phyloP scores from a whole-genome alignment of 2,888 invertebrate genomes.

The Eilema caniola region DNA sequence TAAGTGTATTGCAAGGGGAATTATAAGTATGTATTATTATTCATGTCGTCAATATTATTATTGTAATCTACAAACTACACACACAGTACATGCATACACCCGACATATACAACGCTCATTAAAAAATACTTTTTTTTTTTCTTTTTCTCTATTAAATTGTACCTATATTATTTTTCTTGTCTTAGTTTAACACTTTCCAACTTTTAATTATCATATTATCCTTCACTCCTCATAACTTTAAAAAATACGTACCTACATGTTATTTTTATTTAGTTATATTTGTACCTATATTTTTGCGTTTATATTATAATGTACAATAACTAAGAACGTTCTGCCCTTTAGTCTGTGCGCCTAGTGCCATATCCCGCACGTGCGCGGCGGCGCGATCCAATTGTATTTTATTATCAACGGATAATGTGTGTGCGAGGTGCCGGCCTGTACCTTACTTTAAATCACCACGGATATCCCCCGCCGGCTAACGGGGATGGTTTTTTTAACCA shows the following conservation, averaged over 20 bases:
- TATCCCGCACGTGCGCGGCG: slow-evolving; percentile 41
- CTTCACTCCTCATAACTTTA: too few relatives aligned
- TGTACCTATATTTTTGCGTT: background rate
- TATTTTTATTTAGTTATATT: background rate
- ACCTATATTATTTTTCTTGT: too few relatives aligned
- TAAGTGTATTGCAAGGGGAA: too few relatives aligned
- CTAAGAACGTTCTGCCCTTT: background rate
- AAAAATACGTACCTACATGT: background rate
- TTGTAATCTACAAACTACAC: too few relatives aligned
- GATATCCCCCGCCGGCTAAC: background rate
- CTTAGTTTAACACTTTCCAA: too few relatives aligned
- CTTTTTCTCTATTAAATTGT: too few relatives aligned
- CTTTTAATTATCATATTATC: too few relatives aligned
- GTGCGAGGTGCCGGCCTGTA: slow-evolving; percentile 21
- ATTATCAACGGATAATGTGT: slow-evolving; percentile 48
- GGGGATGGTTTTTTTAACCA: background rate
- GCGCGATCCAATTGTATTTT: slow-evolving; percentile 27
- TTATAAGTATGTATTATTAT: too few relatives aligned
- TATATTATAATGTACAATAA: background rate
- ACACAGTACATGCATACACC: too few relatives aligned
- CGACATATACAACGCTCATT: too few relatives aligned
- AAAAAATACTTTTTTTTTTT: too few relatives aligned
- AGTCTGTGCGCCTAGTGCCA: slow-evolving; percentile 30
- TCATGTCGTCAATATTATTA: too few relatives aligned
- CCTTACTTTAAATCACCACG: background rate